Conservation (phyloP, 2,888 invertebrate species). For the Belgica antarctica region DNA sequence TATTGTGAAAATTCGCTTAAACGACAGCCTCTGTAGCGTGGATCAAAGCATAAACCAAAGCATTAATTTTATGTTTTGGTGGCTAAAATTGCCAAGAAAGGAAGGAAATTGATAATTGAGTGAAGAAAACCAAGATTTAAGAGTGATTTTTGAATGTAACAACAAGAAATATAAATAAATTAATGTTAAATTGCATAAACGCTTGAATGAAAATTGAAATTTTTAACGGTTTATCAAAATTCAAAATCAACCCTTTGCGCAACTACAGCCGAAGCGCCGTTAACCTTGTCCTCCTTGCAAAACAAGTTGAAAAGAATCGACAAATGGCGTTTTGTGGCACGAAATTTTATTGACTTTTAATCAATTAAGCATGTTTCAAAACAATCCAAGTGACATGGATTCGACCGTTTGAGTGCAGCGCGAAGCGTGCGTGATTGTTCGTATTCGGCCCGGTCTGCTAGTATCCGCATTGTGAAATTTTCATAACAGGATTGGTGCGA, state of each 20-base stretch:
- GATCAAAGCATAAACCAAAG: too few relatives aligned
- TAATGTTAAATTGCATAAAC: too few relatives aligned
- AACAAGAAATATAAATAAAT: too few relatives aligned
- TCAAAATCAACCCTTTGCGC: neutral
- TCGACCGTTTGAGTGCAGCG: neutral
- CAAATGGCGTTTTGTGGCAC: neutral
- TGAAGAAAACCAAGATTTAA: too few relatives aligned
- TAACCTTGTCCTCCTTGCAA: too few relatives aligned
- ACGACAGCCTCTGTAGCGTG: too few relatives aligned
- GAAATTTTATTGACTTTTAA: slow-evolving; percentile 4
- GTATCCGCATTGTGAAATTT: slow-evolving; percentile 26
- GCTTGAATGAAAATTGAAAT: neutral
- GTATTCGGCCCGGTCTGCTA: neutral
- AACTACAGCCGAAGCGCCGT: neutral
- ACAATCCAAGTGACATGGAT: neutral
- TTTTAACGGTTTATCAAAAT: neutral
- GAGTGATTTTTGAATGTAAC: too few relatives aligned
- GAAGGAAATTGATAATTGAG: too few relatives aligned
- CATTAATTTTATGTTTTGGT: too few relatives aligned
- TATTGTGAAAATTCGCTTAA: too few relatives aligned
- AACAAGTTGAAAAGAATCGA: neutral
- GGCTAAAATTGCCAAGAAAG: too few relatives aligned
- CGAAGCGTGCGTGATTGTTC: neutral
- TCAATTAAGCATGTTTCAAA: neutral
- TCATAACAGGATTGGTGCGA: neutral